Conservation (phyloP, 2,888 invertebrate genomes). For the Cinara cedri region DNA sequence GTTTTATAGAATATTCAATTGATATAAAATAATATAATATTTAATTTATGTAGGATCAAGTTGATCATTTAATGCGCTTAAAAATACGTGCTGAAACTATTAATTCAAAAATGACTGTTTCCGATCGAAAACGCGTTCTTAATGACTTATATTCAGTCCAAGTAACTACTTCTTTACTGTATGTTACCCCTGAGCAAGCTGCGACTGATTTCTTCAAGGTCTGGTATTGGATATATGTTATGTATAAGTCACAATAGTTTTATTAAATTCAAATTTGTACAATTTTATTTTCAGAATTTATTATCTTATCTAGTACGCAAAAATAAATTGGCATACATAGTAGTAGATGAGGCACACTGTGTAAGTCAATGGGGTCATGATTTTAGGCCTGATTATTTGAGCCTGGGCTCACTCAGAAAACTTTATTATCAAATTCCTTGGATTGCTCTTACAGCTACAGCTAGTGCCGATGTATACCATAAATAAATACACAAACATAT, state of each 20-base stretch:
- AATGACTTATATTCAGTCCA: conserved; percentile 76
- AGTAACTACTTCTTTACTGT: conserved; percentile 83
- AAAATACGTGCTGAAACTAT: conserved; percentile 86
- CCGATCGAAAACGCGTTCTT: conserved; percentile 78
- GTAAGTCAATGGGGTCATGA: conserved; percentile 99
- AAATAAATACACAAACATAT: conserved; percentile 7
- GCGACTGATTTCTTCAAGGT: conserved; percentile 77
- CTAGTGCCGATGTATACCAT: conserved; percentile 69
- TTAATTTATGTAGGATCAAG: conserved; percentile 75
- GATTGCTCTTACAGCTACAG: conserved; percentile 96
- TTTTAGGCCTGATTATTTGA: conserved; percentile 93
- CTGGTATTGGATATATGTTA: conserved; percentile 36
- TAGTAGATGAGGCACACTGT: conserved; percentile 97
- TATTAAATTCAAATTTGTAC: conserved; percentile 14
- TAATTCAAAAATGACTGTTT: conserved; percentile 85
- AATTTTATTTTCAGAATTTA: conserved; percentile 65
- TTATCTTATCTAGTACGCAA: conserved; percentile 74
- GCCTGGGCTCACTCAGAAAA: conserved; percentile 70
- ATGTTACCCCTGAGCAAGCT: conserved; percentile 96
- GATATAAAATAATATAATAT: neutral
- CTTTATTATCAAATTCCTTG: conserved; percentile 73
- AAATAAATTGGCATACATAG: conserved; percentile 83
- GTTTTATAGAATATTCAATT: neutral
- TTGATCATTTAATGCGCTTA: conserved; percentile 79
- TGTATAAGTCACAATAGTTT: neutral